These are phyloP conservation scores for Vombatus ursinus DNA, from an alignment of 2,113 vertebrate species.

Conservation along the genomic window DNA sequence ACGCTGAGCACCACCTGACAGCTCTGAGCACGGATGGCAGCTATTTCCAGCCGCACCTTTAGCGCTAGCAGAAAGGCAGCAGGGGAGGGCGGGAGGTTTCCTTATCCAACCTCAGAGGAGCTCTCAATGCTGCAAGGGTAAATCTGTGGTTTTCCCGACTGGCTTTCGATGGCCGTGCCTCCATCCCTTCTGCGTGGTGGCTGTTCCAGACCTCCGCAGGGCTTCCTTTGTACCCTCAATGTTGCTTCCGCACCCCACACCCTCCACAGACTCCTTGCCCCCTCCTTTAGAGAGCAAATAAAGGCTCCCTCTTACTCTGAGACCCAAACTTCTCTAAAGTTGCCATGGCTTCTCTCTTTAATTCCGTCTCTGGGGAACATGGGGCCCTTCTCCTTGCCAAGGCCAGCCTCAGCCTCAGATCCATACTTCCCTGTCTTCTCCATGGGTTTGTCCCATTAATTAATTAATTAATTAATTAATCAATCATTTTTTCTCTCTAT, in stretches of 20 bases:
- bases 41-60: neutral
- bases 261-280: neutral
- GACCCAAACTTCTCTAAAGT: neutral
- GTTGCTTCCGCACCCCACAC: too few relatives aligned
- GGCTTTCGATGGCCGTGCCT: neutral
- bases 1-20: neutral
- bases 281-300: neutral
- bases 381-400: neutral
- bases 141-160: rapidly evolving
- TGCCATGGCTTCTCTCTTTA: neutral
- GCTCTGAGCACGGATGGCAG: neutral
- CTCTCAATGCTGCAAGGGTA: neutral
- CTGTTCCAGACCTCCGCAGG: neutral
- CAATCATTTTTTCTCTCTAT: too few relatives aligned
- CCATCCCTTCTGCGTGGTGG: neutral
- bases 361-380: neutral
- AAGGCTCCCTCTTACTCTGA: neutral
- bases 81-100: too few relatives aligned
- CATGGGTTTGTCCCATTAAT: neutral
- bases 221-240: too few relatives aligned
- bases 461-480: neutral
- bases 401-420: neutral
- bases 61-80: neutral
- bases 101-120: neutral
- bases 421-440: neutral